A percentile compares a stretch with the other conserved stretches of the same genome.
Conservation (phyloP, 2,797 vertebrate genomes). For the Scolopax bukidnonensis region DNA sequence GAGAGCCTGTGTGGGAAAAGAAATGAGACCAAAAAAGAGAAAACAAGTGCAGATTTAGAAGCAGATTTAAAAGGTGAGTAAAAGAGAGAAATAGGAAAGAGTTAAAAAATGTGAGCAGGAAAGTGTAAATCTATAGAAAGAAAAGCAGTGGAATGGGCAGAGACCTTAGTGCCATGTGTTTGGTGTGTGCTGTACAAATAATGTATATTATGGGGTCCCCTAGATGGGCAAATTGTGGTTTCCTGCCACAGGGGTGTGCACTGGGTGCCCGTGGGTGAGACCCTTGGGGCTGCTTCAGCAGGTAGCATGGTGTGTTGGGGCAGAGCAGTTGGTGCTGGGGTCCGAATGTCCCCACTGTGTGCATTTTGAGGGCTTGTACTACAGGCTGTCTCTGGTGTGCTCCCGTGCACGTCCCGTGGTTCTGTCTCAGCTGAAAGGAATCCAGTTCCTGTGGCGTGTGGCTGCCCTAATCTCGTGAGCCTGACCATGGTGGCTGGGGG, state of each 20-base stretch:
- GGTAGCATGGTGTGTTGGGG: fast-evolving
- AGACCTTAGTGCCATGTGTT: fast-evolving
- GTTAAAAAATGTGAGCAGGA: neutral
- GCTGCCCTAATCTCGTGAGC: neutral
- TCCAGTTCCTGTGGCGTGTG: neutral
- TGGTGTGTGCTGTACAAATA: neutral
- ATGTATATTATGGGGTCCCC: fast-evolving
- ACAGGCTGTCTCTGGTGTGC: neutral
- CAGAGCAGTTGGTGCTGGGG: neutral
- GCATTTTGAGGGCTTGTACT: neutral
- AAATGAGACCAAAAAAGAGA: neutral
- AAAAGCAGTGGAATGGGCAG: neutral
- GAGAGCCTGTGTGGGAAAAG: neutral
- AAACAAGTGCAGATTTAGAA: neutral
- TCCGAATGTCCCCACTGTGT: fast-evolving
- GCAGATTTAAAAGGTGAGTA: neutral
- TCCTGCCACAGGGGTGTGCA: neutral
- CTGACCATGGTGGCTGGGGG: fast-evolving
- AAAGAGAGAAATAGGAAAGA: neutral
- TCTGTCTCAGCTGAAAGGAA: neutral
- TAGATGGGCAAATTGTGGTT: fast-evolving
- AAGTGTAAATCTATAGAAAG: neutral
- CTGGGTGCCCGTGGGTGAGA: fast-evolving
- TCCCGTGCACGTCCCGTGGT: neutral
- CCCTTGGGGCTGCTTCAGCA: neutral